Percentiles rank a stretch among this genome's conserved stretches.
phyloP scores from a whole-genome alignment of 92 coral and sea anemone genomes.

The Virgularia gustaviana region DNA sequence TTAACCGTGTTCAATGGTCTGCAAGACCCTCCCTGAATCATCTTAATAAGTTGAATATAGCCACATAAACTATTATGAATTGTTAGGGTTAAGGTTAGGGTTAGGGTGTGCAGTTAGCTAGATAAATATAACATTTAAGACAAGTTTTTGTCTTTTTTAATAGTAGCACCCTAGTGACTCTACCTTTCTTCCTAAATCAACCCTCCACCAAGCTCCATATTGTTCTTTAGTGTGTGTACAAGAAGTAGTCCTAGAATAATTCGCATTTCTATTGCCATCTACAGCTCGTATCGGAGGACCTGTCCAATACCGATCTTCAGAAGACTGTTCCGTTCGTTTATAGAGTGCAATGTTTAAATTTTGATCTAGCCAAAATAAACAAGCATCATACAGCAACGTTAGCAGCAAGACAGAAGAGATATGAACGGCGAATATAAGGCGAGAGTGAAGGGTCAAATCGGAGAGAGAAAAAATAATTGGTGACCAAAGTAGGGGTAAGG shows the following conservation, averaged over 20 bases:
- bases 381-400: neutral
- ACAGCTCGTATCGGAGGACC: neutral
- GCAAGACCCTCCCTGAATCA: too few relatives aligned
- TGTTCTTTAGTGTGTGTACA: neutral
- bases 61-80: too few relatives aligned
- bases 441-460: too few relatives aligned
- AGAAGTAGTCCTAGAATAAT: neutral
- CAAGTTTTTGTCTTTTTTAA: neutral
- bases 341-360: slow-evolving; percentile 14
- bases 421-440: too few relatives aligned
- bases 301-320: neutral
- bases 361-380: slow-evolving; percentile 10
- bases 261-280: neutral
- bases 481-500: too few relatives aligned
- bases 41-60: too few relatives aligned
- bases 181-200: slow-evolving; percentile 16
- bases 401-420: neutral
- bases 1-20: too few relatives aligned
- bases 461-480: too few relatives aligned
- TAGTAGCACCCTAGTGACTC: neutral
- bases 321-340: neutral
- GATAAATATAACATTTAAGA: neutral
- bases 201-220: neutral
- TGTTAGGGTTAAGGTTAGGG: too few relatives aligned
- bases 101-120: neutral